phyloP scores from a whole-genome alignment of 2,113 vertebrate species.

The Lonchura striata region DNA sequence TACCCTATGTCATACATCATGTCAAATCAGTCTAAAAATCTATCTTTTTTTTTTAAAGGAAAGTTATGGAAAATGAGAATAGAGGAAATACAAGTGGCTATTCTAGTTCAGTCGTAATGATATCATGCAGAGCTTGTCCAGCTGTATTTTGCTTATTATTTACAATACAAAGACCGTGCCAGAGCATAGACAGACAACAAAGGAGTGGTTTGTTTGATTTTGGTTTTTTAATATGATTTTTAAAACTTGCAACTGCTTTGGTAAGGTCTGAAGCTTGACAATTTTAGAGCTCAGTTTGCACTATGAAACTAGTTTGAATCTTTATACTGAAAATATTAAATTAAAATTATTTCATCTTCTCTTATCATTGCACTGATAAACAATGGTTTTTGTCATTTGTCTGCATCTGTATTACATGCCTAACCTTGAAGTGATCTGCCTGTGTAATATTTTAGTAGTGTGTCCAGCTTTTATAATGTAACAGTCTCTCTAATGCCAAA shows the following conservation, averaged over 20 bases:
- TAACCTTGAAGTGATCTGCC: neutral
- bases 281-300: neutral
- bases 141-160: neutral
- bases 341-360: neutral
- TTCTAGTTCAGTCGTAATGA: neutral
- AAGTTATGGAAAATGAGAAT: neutral
- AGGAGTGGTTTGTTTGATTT: neutral
- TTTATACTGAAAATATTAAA: neutral
- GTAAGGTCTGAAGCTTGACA: neutral
- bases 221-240: neutral
- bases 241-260: neutral
- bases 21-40: neutral
- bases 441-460: neutral
- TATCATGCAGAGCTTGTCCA: neutral
- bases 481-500: neutral
- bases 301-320: neutral
- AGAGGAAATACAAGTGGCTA: neutral
- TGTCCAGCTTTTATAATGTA: neutral
- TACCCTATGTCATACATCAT: neutral
- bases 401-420: neutral
- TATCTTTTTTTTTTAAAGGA: neutral
- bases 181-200: neutral
- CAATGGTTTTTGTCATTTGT: rapidly evolving
- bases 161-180: neutral
- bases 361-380: neutral